phyloP scores from a whole-genome alignment of 2,888 invertebrate species.

The Zaprionus bogoriensis region DNA sequence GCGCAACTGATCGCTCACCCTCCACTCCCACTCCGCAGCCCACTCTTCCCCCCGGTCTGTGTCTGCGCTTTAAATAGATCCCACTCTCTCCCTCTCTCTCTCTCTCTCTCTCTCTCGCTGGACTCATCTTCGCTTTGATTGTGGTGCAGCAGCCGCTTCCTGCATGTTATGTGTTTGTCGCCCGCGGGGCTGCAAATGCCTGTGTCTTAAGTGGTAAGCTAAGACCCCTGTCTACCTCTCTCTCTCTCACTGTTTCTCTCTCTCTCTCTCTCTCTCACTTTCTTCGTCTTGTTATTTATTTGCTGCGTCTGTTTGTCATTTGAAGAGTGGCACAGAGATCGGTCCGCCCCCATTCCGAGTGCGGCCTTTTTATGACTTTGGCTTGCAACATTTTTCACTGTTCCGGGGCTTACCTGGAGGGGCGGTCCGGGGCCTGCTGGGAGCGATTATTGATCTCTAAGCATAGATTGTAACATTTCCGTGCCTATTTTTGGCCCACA shows the following conservation, averaged over 20 bases:
- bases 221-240: slow-evolving; percentile 3
- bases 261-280: background rate
- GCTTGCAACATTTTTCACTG: slow-evolving; percentile 58
- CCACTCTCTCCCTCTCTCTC: too few relatives aligned
- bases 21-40: slow-evolving; percentile 1
- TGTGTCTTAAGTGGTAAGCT: slow-evolving; percentile 62
- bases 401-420: slow-evolving; percentile 40
- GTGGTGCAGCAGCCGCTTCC: slow-evolving; percentile 34
- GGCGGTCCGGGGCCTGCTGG: slow-evolving; percentile 18
- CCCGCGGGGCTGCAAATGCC: slow-evolving; percentile 32
- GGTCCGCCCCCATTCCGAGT: slow-evolving; percentile 2
- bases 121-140: slow-evolving; percentile 21
- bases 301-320: slow-evolving; percentile 75
- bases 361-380: slow-evolving; percentile 48
- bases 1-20: slow-evolving; percentile 33
- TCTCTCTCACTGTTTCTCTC: background rate
- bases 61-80: slow-evolving; percentile 49
- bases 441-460: slow-evolving; percentile 71
- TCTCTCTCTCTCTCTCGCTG: too few relatives aligned
- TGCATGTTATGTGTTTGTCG: slow-evolving; percentile 68
- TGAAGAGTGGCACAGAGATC: slow-evolving; percentile 20
- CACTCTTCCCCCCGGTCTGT: slow-evolving; percentile 5
- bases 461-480: slow-evolving; percentile 65
- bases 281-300: slow-evolving; percentile 65
- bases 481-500: slow-evolving; percentile 48